phyloP scores from a whole-genome alignment of 2,797 vertebrate genomes.

The Phrynocephalus vlangalii region DNA sequence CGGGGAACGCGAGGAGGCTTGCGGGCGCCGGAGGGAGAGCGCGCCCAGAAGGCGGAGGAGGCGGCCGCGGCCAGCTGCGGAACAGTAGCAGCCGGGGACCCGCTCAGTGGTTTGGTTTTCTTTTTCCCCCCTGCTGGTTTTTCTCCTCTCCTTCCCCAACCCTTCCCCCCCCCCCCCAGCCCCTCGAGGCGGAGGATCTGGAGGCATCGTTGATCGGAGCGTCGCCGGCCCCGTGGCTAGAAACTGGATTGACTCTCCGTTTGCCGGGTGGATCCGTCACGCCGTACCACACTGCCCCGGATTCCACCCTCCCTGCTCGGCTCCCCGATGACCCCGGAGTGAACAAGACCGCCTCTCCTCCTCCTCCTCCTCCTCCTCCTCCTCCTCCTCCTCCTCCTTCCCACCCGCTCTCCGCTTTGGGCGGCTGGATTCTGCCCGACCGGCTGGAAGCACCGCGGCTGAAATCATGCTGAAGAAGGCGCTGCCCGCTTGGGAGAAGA shows the following conservation, averaged over 20 bases:
- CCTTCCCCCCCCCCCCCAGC: not conserved
- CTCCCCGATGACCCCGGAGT: not conserved
- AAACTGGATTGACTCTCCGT: slow-evolving; percentile 68
- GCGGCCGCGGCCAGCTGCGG: not conserved
- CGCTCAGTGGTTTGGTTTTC: not conserved
- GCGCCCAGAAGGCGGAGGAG: not conserved
- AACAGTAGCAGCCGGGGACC: not conserved
- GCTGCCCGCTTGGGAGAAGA: slow-evolving; percentile 54
- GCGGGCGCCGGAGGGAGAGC: slow-evolving; percentile 41
- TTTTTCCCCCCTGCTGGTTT: not conserved
- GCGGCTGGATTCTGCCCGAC: not conserved
- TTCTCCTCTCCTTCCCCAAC: not conserved
- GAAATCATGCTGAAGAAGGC: slow-evolving; percentile 57
- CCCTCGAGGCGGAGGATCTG: slow-evolving; percentile 34
- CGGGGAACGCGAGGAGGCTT: slow-evolving; percentile 50
- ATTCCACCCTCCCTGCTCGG: too few relatives aligned
- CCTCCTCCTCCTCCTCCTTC: slow-evolving; percentile 37
- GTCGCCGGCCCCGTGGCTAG: slow-evolving; percentile 3
- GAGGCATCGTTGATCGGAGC: slow-evolving; percentile 6
- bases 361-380: slow-evolving; percentile 32
- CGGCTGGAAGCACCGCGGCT: slow-evolving; percentile 46
- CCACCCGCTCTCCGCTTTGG: slow-evolving; percentile 51
- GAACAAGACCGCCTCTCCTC: not conserved
- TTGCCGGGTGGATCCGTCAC: slow-evolving; percentile 62
- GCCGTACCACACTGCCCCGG: slow-evolving; percentile 1